phyloP scores from a whole-genome alignment of 2,113 vertebrate genomes.

The Rhinogobius similis region DNA sequence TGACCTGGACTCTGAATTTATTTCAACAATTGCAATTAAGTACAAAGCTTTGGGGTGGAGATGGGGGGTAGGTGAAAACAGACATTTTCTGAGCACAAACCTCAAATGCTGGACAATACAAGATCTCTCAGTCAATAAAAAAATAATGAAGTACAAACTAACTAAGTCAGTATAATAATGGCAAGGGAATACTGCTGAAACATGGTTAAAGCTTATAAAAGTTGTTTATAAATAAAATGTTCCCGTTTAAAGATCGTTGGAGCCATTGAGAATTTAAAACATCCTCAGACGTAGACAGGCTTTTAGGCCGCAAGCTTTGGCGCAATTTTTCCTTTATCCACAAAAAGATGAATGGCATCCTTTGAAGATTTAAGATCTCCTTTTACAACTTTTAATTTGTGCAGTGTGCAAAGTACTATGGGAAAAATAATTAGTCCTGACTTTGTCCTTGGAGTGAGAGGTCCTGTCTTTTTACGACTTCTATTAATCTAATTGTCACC shows the following conservation, averaged over 20 bases:
- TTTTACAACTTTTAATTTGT: conserved; percentile 29
- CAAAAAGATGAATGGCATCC: conserved; percentile 1
- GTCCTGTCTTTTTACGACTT: conserved; percentile 51
- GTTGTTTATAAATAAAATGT: background rate
- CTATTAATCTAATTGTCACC: conserved; percentile 62
- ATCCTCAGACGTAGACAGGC: conserved; percentile 39
- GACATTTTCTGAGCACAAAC: background rate
- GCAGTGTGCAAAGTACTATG: conserved; percentile 19
- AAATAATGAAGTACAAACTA: no score
- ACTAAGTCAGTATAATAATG: no score
- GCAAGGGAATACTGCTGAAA: no score
- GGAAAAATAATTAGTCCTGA: conserved; percentile 48
- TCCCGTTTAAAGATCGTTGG: conserved; percentile 3
- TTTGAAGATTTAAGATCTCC: conserved; percentile 10
- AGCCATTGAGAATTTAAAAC: conserved; percentile 44
- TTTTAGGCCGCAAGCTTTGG: conserved; percentile 20
- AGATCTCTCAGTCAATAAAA: background rate
- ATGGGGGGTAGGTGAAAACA: background rate
- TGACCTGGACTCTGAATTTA: background rate
- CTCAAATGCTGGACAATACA: background rate
- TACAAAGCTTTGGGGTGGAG: background rate
- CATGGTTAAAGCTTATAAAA: background rate
- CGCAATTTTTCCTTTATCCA: conserved; percentile 10
- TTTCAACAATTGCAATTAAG: background rate
- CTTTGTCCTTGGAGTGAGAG: conserved; percentile 58